phyloP scores from a whole-genome alignment of 2,797 vertebrate species.

The Dicrostonyx torquatus region DNA sequence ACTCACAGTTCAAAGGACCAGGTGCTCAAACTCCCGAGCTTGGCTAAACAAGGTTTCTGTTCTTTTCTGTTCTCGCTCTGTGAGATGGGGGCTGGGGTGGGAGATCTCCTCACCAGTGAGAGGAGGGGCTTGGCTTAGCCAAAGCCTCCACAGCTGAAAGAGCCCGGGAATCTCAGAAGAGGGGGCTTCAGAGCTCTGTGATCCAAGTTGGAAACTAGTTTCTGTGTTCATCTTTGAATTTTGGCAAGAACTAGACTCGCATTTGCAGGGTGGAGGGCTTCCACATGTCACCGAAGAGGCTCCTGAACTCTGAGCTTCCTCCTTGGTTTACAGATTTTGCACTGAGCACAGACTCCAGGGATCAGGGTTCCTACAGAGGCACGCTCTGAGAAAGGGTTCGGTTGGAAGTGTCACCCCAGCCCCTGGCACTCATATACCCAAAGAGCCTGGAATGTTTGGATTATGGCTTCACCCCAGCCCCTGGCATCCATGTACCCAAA shows the following conservation, averaged over 20 bases:
- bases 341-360: neutral
- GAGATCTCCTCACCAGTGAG: neutral
- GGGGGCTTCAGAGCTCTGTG: neutral
- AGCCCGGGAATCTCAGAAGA: neutral
- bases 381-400: neutral
- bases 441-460: too few species aligned
- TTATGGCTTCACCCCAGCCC: too few species aligned
- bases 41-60: slow-evolving; percentile 39
- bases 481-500: too few species aligned
- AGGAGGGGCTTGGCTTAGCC: neutral
- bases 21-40: neutral
- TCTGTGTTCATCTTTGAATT: slow-evolving; percentile 40
- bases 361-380: neutral
- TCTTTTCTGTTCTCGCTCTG: slow-evolving; percentile 51
- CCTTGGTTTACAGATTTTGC: neutral
- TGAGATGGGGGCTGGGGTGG: neutral
- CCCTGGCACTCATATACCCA: too few species aligned
- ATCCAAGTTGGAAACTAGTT: slow-evolving; percentile 34
- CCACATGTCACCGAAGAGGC: neutral
- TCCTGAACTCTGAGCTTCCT: neutral
- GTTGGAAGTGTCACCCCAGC: too few species aligned
- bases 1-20: neutral
- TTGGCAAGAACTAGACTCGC: neutral
- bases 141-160: neutral
- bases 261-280: neutral